Percentiles rank a stretch among this genome's conserved stretches.
Conservation (phyloP, 2,797 vertebrate species). For the Pangasius mekongensis region DNA sequence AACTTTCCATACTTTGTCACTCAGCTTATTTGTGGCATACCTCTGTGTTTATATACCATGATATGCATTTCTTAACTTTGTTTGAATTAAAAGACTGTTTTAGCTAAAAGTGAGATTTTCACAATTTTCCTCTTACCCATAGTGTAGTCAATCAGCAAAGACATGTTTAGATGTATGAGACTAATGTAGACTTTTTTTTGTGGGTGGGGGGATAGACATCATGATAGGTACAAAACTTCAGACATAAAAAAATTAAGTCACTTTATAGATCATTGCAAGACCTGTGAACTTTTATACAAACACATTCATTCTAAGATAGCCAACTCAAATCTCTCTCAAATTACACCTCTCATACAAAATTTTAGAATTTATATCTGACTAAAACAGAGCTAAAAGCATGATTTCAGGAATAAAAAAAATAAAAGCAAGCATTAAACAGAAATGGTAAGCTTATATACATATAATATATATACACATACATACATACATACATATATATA, state of each 20-base stretch:
- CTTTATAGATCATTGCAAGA: not conserved
- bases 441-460: not conserved
- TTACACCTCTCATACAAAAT: not conserved
- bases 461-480: no score
- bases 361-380: not conserved
- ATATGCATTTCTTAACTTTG: constrained; percentile 2
- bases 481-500: no score
- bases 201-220: not conserved
- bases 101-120: not conserved
- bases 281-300: not conserved
- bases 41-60: not conserved
- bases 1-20: constrained; percentile 15
- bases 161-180: not conserved
- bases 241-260: not conserved
- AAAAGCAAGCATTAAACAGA: not conserved
- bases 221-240: not conserved
- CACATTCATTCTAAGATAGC: not conserved
- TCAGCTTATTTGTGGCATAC: constrained; percentile 8
- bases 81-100: constrained; percentile 4
- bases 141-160: not conserved
- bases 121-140: not conserved
- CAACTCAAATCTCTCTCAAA: not conserved
- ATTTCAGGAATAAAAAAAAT: not conserved
- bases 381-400: not conserved
- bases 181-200: not conserved